Evolutionary conservation across 1,140 invertebrate species (phyloP).

Genomic region (Drosophila bocki): DNA sequence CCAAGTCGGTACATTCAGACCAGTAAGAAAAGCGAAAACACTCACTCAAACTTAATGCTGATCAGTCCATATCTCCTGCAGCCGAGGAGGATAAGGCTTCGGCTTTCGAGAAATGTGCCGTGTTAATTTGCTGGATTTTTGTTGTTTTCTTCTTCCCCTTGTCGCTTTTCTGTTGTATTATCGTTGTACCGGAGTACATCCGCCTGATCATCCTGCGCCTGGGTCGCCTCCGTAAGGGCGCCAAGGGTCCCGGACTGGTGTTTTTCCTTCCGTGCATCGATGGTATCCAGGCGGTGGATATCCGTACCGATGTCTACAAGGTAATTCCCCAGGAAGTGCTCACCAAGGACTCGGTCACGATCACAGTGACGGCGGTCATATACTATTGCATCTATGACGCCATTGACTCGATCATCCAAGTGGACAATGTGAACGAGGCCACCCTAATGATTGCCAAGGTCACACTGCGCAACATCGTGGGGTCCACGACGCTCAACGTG

Average conservation of each 20-base stretch:
- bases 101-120: constrained; percentile 89
- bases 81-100: constrained; percentile 31
- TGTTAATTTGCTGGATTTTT: constrained; percentile 90
- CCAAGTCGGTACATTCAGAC: constrained; percentile 34
- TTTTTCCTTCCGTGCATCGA: constrained; percentile 93
- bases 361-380: constrained; percentile 91
- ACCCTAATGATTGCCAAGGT: constrained; percentile 87
- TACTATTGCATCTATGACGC: constrained; percentile 92
- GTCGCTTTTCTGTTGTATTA: constrained; percentile 92
- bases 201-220: constrained; percentile 94
- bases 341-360: constrained; percentile 92
- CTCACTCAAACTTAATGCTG: neutral
- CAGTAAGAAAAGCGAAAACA: neutral
- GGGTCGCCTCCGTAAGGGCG: constrained; percentile 87
- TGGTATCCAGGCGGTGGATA: constrained; percentile 89
- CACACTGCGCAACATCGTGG: constrained; percentile 91
- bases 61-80: neutral
- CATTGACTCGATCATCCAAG: constrained; percentile 92
- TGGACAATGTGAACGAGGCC: constrained; percentile 91
- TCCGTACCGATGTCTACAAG: constrained; percentile 90
- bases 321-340: constrained; percentile 90
- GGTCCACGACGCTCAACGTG: constrained; percentile 89
- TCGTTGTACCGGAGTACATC: constrained; percentile 89
- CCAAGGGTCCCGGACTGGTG: constrained; percentile 86
- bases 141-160: constrained; percentile 92